Percentiles rank a stretch among this genome's conserved stretches.
Conservation (phyloP, 1,140 invertebrate genomes). For the Pseudomyrmex cubaensis region DNA sequence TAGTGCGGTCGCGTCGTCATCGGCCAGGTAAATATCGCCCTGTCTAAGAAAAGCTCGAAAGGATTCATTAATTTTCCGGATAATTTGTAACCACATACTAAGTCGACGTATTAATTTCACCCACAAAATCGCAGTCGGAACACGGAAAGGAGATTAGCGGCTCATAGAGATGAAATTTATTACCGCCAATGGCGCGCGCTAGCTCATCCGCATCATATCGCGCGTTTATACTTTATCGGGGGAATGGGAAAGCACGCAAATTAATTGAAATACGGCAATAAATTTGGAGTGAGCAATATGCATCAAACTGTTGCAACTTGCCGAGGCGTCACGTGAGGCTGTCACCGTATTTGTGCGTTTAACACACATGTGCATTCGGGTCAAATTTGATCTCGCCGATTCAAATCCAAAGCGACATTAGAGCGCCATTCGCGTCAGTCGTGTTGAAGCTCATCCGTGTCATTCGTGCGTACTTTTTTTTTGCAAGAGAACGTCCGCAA, state of each 20-base stretch:
- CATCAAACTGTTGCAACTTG: conserved; percentile 5
- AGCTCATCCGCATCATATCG: neutral
- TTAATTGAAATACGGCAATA: conserved; percentile 28
- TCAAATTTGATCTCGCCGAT: conserved; percentile 11
- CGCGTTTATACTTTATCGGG: neutral
- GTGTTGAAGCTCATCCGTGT: neutral
- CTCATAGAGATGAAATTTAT: conserved; percentile 45
- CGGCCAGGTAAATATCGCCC: neutral
- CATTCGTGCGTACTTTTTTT: conserved; percentile 6
- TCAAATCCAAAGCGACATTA: conserved; percentile 8
- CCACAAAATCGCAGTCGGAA: neutral
- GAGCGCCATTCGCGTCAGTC: conserved; percentile 29
- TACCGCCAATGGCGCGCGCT: conserved; percentile 1
- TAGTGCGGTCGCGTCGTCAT: neutral
- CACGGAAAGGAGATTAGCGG: conserved; percentile 9
- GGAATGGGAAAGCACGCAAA: neutral
- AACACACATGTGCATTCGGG: neutral
- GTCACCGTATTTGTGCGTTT: neutral
- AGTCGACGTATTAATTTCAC: conserved; percentile 27
- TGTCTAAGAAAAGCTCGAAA: neutral
- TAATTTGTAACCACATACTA: conserved; percentile 26
- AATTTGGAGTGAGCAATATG: neutral
- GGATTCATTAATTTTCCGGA: conserved; percentile 7
- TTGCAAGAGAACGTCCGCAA: neutral
- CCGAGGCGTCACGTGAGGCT: no score